Base-by-base conservation (phyloP, 1,140 invertebrate genomes). In the Melitaea cinxia region DNA sequence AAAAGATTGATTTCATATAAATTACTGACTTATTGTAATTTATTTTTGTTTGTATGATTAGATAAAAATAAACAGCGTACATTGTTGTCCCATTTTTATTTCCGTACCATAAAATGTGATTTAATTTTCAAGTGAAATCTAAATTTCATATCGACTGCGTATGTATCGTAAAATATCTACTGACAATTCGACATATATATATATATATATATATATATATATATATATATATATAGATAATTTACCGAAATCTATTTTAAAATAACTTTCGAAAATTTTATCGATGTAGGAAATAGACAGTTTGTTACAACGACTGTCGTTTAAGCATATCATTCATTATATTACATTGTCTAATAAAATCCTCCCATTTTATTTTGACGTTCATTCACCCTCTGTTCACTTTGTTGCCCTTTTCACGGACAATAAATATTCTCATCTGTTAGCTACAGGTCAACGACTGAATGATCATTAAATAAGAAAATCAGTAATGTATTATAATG, bases 371-470 rank as follows among this genome's bases (percentile, higher is more conserved):
- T 47, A 23, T 47, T 47, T 47, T 47, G 17, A 47, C 14, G 42
- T 17, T 47, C 42, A 23, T 47, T 47, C 19, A 21, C 42, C 42
- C 10, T 23, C 19, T 2, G 42, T 47, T 47, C 12, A 47, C 42
- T 47, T 24, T 17, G 15, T 23, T 23, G 19, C 4, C 42, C 7
- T 47, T 47, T 47, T 21, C 19, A 21, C 17, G n/a, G 19, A 47
- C 42, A 17, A 42, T 42, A 42, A 42, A 42, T 21, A 10, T 23
- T 47, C 42, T 12, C 42, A 6, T 47, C 42, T 21, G 2, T 47
- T 47, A 47, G 21, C 37, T 42, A 17, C 42, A 47, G 42, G 42
- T 47, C 42, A 47, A 23, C n/a, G 42, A 47, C 42, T 47, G 19
- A n/a, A 0, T 47, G 7, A n/a, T 47, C 6, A 47, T 47, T 23